Evolutionary conservation across 2,113 vertebrate genomes (phyloP), one percentile per base, ranked within the genome.

Genomic region (Cepphus grylle): DNA sequence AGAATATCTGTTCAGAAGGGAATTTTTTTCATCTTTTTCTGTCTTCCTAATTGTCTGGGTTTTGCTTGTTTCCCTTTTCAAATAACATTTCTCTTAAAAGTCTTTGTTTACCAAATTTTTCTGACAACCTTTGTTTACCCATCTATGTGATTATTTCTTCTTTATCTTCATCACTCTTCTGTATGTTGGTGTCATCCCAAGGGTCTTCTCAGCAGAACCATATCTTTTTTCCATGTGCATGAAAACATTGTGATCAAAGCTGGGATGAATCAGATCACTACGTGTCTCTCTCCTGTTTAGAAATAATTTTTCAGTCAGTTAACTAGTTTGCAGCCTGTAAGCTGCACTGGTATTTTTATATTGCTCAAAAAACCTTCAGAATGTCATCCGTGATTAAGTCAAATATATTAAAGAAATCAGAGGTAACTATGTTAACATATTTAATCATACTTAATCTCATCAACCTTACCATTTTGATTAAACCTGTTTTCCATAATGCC

Each of bases 401-500:
- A 96, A 94, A 90, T 88, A 67, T 66, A 66, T 92, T 90, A 90
- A 90, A 95, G 71, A 93, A 95, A 94, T 96, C 94, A 96, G 62
- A 86, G 56, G n/a, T 86, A 88, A 90, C 83, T 42, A 14, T 82
- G 80, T 78, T 95, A 96, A 93, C 93, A 71, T 86, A 96, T 84
- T 94, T 96, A 96, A 92, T 94, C 88, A 88, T 63, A 74, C 72
- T 61, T 81, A 59, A 93, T 93, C 90, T 96, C 95, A 94, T 97
- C 92, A 96, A 93, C 96, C 72, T 59, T 86, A 88, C 69, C 86
- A 71, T 96, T 95, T 91, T 96, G 94, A 96, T 97, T 97, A 96
- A 94, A 55, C 59, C 91, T 96, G 73, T 87, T 97, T 97, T 97
- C 93, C 94, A 94, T 97, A 97, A 96, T 94, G 91, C 83, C 77